phyloP scores from a whole-genome alignment of 1,140 invertebrate species.

The Drosophila orosa region DNA sequence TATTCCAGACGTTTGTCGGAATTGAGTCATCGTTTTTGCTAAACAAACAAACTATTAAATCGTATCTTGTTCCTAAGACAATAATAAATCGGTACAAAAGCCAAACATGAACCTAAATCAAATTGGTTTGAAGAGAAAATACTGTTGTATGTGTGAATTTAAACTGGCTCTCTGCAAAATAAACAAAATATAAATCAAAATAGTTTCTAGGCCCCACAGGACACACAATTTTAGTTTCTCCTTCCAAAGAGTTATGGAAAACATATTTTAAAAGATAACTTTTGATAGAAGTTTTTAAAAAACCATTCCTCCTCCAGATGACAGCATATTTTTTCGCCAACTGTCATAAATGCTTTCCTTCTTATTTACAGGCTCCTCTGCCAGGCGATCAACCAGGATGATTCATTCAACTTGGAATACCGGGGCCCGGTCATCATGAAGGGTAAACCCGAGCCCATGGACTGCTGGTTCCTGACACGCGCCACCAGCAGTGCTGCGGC shows the following conservation, averaged over 20 bases:
- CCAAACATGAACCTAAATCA: neutral
- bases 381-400: constrained; percentile 92
- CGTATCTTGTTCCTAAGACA: neutral
- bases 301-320: neutral
- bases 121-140: neutral
- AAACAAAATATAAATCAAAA: constrained; percentile 32
- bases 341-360: constrained; percentile 12
- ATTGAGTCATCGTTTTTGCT: neutral
- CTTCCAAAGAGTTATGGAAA: neutral
- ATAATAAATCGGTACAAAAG: neutral
- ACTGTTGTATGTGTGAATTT: neutral
- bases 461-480: constrained; percentile 95
- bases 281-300: neutral
- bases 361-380: constrained; percentile 91
- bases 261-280: constrained; percentile 1
- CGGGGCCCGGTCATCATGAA: constrained; percentile 98
- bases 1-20: neutral
- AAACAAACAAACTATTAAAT: constrained; percentile 6
- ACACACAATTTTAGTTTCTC: neutral
- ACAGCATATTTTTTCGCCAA: neutral
- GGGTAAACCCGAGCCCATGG: constrained; percentile 97
- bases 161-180: neutral
- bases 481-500: constrained; percentile 56
- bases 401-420: constrained; percentile 93
- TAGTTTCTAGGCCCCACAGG: neutral